Evolutionary conservation across 2,797 vertebrate species (phyloP).

Genomic region (Cetoscarus ocellatus): DNA sequence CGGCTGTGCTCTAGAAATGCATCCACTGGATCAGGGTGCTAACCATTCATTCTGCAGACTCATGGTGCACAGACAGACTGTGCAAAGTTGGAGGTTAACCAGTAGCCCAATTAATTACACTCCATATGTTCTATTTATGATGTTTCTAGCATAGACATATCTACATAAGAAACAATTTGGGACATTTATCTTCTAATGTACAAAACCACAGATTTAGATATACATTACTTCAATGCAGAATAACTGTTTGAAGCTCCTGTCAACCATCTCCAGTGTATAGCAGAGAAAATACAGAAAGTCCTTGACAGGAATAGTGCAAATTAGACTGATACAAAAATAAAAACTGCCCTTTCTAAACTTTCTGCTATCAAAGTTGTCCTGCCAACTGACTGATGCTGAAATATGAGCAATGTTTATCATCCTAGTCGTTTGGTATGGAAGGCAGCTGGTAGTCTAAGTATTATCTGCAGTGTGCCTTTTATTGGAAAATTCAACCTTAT

Average conservation of each 20-base stretch:
- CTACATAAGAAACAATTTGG: not conserved
- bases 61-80: too few species aligned
- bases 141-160: too few species aligned
- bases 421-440: conserved; percentile 21
- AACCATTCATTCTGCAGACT: too few species aligned
- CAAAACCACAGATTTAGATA: not conserved
- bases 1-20: too few species aligned
- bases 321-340: conserved; percentile 40
- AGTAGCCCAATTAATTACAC: too few species aligned
- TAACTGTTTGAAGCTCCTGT: conserved; percentile 19
- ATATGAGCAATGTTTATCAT: conserved; percentile 33
- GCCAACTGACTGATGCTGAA: conserved; percentile 23
- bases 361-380: conserved; percentile 16
- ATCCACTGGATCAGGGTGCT: too few species aligned
- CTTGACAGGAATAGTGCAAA: conserved; percentile 36
- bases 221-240: not conserved
- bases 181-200: not conserved
- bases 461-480: conserved; percentile 28
- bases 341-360: conserved; percentile 24
- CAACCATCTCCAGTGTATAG: conserved; percentile 18
- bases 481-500: conserved; percentile 40
- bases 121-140: too few species aligned
- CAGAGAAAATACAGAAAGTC: conserved; percentile 30
- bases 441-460: conserved; percentile 2
- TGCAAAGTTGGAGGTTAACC: too few species aligned